These are phyloP conservation scores for Drosophila navojoa DNA, from an alignment of 1,140 invertebrate species.

Conservation along the genomic window DNA sequence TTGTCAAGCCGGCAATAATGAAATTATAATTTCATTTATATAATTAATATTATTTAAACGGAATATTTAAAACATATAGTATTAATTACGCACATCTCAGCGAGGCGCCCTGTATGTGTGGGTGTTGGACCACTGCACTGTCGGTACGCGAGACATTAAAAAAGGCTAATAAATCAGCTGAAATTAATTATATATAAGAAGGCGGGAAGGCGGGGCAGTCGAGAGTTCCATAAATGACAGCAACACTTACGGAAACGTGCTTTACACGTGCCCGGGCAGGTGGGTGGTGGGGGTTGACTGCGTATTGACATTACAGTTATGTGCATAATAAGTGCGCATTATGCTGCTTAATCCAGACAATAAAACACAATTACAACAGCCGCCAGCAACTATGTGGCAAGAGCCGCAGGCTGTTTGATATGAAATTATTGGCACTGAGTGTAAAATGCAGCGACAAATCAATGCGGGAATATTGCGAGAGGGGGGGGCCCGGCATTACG, in stretches of 20 bases:
- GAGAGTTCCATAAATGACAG: constrained; percentile 31
- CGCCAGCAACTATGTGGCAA: constrained; percentile 10
- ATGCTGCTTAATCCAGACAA: constrained; percentile 70
- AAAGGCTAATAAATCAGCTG: constrained; percentile 70
- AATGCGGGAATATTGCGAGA: constrained; percentile 21
- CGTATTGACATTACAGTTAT: constrained; percentile 59
- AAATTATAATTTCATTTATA: constrained; percentile 54
- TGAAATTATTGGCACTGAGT: constrained; percentile 24
- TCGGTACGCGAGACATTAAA: constrained; percentile 24
- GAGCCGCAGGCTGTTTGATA: constrained; percentile 11
- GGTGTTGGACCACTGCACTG: too few relatives aligned
- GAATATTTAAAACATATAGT: constrained; percentile 54
- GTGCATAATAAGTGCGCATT: constrained; percentile 64
- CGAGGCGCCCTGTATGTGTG: constrained; percentile 3
- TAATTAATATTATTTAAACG: constrained; percentile 41
- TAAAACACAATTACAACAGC: constrained; percentile 49
- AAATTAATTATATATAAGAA: constrained; percentile 39
- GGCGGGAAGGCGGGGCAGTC: too few relatives aligned
- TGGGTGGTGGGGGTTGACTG: not conserved
- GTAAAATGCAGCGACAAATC: constrained; percentile 26
- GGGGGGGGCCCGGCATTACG: not conserved
- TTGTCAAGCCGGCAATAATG: constrained; percentile 53
- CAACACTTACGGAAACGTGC: constrained; percentile 1
- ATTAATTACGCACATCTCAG: constrained; percentile 51
- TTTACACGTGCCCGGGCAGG: too few relatives aligned